Evolutionary conservation across 1,140 invertebrate species (phyloP).

Genomic region (Drosophila auraria): DNA sequence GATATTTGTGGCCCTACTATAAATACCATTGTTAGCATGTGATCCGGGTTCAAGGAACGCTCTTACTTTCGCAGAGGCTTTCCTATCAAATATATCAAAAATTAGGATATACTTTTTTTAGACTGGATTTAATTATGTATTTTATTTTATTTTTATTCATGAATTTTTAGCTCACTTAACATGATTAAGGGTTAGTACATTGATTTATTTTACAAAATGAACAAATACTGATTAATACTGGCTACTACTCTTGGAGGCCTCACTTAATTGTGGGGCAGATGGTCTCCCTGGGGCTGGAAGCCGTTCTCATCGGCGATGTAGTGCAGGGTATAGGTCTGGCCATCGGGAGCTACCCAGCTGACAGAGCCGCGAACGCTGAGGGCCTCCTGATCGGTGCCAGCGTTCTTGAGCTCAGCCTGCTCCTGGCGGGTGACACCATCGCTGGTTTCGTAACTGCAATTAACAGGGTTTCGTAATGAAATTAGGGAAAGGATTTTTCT

Average conservation of each 20-base stretch:
- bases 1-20: neutral
- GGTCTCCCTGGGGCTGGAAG: conserved; percentile 89
- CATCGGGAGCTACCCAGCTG: conserved; percentile 89
- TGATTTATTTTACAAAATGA: conserved; percentile 30
- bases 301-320: conserved; percentile 91
- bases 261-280: conserved; percentile 84
- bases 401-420: conserved; percentile 87
- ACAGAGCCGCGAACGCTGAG: conserved; percentile 88
- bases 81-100: neutral
- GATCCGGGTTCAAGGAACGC: conserved; percentile 41
- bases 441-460: conserved; percentile 88
- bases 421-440: conserved; percentile 89
- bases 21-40: conserved; percentile 31
- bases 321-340: conserved; percentile 87
- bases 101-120: neutral
- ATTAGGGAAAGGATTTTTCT: neutral
- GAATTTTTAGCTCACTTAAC: neutral
- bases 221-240: conserved; percentile 46
- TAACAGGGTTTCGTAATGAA: neutral
- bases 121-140: neutral
- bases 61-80: conserved; percentile 2
- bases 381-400: conserved; percentile 87
- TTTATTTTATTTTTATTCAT: neutral
- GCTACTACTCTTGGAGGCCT: neutral
- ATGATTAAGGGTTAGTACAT: neutral